Evolutionary conservation across 2,888 invertebrate genomes (phyloP).

Genomic region (Parnassius orleans): DNA sequence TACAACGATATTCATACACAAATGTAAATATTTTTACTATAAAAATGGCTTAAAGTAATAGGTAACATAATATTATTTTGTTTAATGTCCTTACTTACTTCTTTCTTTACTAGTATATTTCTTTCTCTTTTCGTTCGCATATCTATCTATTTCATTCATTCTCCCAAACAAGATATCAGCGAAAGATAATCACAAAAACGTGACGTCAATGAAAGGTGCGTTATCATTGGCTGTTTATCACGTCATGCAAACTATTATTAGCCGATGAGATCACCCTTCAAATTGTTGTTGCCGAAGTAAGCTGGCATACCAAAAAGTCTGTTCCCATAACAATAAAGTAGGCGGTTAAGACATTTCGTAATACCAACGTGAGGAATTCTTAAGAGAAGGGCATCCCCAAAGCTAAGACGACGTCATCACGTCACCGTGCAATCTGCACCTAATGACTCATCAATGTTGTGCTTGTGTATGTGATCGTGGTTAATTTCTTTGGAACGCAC

Average conservation of each 20-base stretch:
- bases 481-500: constrained; percentile 53
- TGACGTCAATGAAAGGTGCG: constrained; percentile 51
- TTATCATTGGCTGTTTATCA: constrained; percentile 67
- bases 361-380: constrained; percentile 48
- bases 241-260: constrained; percentile 59
- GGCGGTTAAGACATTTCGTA: constrained; percentile 61
- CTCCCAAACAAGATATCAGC: constrained; percentile 9
- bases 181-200: constrained; percentile 26
- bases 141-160: constrained; percentile 22
- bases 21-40: too few species aligned
- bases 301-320: constrained; percentile 50
- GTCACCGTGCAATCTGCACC: constrained; percentile 62
- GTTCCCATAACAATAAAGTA: constrained; percentile 36
- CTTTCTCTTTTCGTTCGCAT: constrained; percentile 4
- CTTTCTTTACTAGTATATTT: not conserved
- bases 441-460: constrained; percentile 77
- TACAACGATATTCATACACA: too few species aligned
- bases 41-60: too few species aligned
- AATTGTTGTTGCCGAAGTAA: constrained; percentile 48
- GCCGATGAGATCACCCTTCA: constrained; percentile 69
- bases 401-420: constrained; percentile 67
- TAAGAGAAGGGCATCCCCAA: constrained; percentile 77
- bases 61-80: too few species aligned
- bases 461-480: constrained; percentile 48
- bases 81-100: too few species aligned